phyloP scores from a whole-genome alignment of 1,140 invertebrate genomes.

The Leptinotarsa lineolata region DNA sequence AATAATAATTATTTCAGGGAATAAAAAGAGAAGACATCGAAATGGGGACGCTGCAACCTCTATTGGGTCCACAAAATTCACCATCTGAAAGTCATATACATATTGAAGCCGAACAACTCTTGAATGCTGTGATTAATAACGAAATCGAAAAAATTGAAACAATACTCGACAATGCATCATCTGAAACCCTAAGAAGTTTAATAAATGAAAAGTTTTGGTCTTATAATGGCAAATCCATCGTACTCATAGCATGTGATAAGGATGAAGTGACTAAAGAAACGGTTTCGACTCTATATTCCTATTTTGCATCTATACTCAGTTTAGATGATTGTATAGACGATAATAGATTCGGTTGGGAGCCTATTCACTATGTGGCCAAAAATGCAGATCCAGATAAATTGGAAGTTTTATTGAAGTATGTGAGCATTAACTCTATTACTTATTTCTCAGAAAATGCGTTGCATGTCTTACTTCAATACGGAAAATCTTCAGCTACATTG shows the following conservation, averaged over 20 bases:
- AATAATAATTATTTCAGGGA: too few relatives aligned
- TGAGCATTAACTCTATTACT: constrained; percentile 28
- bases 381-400: constrained; percentile 27
- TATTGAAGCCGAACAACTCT: not conserved
- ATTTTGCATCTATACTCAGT: not conserved
- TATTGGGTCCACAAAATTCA: too few relatives aligned
- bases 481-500: constrained; percentile 26
- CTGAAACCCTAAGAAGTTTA: too few relatives aligned
- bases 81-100: too few relatives aligned
- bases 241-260: constrained; percentile 29
- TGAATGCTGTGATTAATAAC: not conserved
- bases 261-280: constrained; percentile 14
- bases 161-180: not conserved
- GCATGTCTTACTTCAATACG: constrained; percentile 39
- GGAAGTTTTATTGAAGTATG: not conserved
- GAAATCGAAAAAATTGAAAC: not conserved
- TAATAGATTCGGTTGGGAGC: constrained; percentile 39
- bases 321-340: constrained; percentile 23
- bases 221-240: constrained; percentile 17
- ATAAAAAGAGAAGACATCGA: too few relatives aligned
- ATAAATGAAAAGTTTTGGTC: too few relatives aligned
- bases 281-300: constrained; percentile 8
- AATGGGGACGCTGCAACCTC: too few relatives aligned
- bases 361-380: constrained; percentile 38
- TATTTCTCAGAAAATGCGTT: constrained; percentile 41